Percentiles rank a stretch among this genome's conserved stretches.
phyloP scores from a whole-genome alignment of 2,113 vertebrate genomes.

The Glaucomys volans region DNA sequence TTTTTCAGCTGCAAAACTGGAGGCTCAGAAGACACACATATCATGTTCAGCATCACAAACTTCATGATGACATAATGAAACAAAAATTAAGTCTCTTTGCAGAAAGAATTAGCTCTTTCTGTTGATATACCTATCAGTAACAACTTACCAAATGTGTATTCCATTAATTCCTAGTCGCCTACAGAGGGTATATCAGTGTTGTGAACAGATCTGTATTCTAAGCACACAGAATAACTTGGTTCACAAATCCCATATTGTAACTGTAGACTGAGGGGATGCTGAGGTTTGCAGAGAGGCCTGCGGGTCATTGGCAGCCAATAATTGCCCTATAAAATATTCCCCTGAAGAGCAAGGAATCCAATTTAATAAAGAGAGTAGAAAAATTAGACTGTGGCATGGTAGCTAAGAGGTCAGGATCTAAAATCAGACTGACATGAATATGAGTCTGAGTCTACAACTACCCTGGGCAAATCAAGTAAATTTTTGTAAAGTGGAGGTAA shows the following conservation, averaged over 20 bases:
- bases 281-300: background rate
- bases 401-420: background rate
- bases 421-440: background rate
- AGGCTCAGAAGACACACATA: background rate
- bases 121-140: accelerated
- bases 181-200: background rate
- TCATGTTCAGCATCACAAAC: background rate
- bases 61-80: background rate
- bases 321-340: constrained; percentile 37
- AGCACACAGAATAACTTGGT: background rate
- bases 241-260: constrained; percentile 2
- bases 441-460: background rate
- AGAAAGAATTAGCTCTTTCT: background rate
- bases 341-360: background rate
- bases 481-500: background rate
- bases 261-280: background rate
- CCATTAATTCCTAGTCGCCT: background rate
- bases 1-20: background rate
- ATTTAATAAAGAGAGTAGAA: constrained; percentile 26
- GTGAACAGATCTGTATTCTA: background rate
- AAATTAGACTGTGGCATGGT: background rate
- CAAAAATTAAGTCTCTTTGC: background rate
- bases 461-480: background rate
- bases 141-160: background rate
- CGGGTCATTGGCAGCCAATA: background rate